Evolutionary conservation across 1,140 invertebrate genomes (phyloP), one percentile per base, ranked within the genome.

Genomic region (Pectinophora gossypiella): DNA sequence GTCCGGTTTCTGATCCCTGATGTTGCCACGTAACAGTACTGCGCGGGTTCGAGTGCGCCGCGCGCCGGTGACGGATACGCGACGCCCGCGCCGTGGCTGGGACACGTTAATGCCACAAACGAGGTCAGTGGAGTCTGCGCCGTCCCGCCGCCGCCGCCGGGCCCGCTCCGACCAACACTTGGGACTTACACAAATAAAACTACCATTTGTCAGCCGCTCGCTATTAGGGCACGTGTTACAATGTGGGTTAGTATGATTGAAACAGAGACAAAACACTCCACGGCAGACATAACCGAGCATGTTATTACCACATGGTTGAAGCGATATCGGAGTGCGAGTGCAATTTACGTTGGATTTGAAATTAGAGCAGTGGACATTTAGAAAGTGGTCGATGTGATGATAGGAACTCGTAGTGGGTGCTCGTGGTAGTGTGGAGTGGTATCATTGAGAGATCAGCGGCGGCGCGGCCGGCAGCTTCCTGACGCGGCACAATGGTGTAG

Each of bases 91-190:
- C 9, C 35, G 35, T 4, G 57, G 48, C 21, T 42, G 42, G 56
- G 56, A 59, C 59, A 56, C 65, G 64, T 65, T 72, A 75, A 72
- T 67, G 57, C 63, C 53, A 45, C 22, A 40, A 76, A 66, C 64
- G 67, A 66, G 73, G 76, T 67, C 72, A 76, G 62, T 72, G 48
- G 65, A 60, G 58, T 57, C 63, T 54, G 57, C 56, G 48, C 54
- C 56, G n/a, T n/a, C n/a, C n/a, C n/a, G n/a, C n/a, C n/a, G n/a
- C n/a, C n/a, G n/a, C n/a, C n/a, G n/a, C n/a, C n/a, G n/a, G n/a
- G n/a, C n/a, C 55, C 54, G 60, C 58, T 47, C 56, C 51, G 64
- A 70, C 54, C 61, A 64, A 61, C 59, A 58, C 42, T 56, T 56
- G 61, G 56, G 72, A 68, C 62, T 64, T 70, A 59, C 58, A 65